These are phyloP conservation scores for Coptodon bakossiorum DNA, from an alignment of 2,113 vertebrate genomes.

Conservation along the genomic window DNA sequence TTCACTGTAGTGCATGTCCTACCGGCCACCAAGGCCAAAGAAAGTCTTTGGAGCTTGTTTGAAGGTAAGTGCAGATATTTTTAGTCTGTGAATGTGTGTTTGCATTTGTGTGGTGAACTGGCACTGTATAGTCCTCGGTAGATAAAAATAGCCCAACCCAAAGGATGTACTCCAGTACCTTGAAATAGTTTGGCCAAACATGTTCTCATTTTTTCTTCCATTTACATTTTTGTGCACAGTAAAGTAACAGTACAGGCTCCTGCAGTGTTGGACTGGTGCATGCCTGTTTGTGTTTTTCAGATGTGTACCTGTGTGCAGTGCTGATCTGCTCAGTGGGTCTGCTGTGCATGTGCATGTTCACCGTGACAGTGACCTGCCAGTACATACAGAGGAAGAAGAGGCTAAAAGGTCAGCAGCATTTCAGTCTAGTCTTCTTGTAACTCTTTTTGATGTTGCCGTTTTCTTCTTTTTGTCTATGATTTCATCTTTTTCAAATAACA, in stretches of 20 bases:
- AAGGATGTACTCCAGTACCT: not conserved
- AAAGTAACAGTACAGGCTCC: not conserved
- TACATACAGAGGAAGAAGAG: conserved; percentile 82
- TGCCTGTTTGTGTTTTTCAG: conserved; percentile 69
- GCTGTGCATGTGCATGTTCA: conserved; percentile 87
- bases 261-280: not conserved
- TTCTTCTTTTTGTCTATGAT: not conserved
- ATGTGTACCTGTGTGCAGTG: conserved; percentile 85
- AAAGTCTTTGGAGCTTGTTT: conserved; percentile 73
- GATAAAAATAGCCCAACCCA: conserved; percentile 31
- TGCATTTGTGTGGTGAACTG: conserved; percentile 5
- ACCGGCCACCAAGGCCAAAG: conserved; percentile 55
- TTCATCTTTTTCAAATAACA: not conserved
- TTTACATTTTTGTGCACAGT: not conserved
- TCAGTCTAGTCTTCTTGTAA: not conserved
- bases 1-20: conserved; percentile 65
- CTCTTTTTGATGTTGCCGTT: not conserved
- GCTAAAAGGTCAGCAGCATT: conserved; percentile 76
- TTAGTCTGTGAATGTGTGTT: not conserved
- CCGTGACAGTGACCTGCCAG: conserved; percentile 84
- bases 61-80: conserved; percentile 68
- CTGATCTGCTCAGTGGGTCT: conserved; percentile 90
- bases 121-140: not conserved
- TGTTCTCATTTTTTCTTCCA: not conserved
- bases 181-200: conserved; percentile 26